Conservation (phyloP, 2,797 vertebrate species). For the Malacoctenus gilli region DNA sequence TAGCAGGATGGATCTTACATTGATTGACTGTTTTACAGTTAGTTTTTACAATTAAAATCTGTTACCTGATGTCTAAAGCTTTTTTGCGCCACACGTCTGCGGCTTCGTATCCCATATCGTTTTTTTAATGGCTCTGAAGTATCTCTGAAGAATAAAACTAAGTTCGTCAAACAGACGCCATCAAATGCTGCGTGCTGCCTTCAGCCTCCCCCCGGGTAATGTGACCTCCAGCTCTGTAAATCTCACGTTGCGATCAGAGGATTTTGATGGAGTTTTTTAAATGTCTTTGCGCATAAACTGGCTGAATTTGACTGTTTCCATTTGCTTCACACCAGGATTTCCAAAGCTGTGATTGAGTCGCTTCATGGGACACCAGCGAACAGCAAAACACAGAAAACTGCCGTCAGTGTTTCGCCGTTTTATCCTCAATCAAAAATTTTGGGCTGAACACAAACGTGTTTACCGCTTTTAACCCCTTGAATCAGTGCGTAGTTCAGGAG, state of each 20-base stretch:
- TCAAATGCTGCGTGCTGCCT: too few species aligned
- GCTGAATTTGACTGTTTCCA: background rate
- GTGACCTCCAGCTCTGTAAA: conserved; percentile 7
- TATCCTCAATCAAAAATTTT: background rate
- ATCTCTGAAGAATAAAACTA: background rate
- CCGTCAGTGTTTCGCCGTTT: background rate
- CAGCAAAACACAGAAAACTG: background rate
- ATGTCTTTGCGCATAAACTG: background rate
- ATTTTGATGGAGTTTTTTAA: conserved; percentile 6
- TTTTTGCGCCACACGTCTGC: too few species aligned
- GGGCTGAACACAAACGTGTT: background rate
- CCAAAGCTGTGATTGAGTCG: background rate
- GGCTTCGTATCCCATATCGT: too few species aligned
- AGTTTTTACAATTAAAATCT: too few species aligned
- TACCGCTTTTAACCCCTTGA: too few species aligned
- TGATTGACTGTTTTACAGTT: too few species aligned
- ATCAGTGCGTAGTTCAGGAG: too few species aligned
- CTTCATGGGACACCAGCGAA: background rate
- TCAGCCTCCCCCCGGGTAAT: background rate
- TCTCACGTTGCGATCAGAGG: conserved; percentile 4
- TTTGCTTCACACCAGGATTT: conserved; percentile 10
- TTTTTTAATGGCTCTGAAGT: too few species aligned
- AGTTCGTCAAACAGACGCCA: too few species aligned
- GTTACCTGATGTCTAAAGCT: conserved; percentile 5
- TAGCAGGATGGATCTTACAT: too few species aligned